Percentiles rank a stretch among this genome's conserved stretches.
These are phyloP conservation scores for Ailuropoda melanoleuca DNA, from an alignment of 2,113 vertebrate genomes.

Conservation along the genomic window DNA sequence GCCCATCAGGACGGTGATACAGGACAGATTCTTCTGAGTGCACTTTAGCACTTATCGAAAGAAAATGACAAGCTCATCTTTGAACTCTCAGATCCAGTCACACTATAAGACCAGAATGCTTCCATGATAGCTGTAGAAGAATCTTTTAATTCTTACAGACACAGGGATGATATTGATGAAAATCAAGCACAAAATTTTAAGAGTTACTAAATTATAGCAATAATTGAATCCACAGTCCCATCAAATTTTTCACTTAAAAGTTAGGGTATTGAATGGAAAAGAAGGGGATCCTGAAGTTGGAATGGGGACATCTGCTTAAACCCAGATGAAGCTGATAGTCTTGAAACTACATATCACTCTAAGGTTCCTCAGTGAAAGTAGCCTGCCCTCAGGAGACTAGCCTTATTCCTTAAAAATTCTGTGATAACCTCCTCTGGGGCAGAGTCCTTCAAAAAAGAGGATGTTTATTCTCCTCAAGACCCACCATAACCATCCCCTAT, in stretches of 20 bases:
- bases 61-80: neutral
- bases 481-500: neutral
- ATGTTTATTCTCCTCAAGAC: neutral
- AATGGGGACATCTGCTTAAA: neutral
- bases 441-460: neutral
- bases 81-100: neutral
- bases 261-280: neutral
- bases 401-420: neutral
- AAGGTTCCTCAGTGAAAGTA: neutral
- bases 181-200: neutral
- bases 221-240: neutral
- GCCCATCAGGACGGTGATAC: neutral
- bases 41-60: neutral
- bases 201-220: neutral
- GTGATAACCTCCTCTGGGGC: neutral
- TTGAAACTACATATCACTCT: neutral
- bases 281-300: neutral
- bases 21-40: neutral
- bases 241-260: neutral
- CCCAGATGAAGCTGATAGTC: neutral
- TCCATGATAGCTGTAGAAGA: neutral
- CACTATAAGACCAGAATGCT: neutral
- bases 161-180: neutral
- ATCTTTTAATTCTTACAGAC: neutral
- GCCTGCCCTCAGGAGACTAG: neutral